These are phyloP conservation scores for Ageneiosus marmoratus DNA, from an alignment of 2,113 vertebrate genomes.

Conservation along the genomic window DNA sequence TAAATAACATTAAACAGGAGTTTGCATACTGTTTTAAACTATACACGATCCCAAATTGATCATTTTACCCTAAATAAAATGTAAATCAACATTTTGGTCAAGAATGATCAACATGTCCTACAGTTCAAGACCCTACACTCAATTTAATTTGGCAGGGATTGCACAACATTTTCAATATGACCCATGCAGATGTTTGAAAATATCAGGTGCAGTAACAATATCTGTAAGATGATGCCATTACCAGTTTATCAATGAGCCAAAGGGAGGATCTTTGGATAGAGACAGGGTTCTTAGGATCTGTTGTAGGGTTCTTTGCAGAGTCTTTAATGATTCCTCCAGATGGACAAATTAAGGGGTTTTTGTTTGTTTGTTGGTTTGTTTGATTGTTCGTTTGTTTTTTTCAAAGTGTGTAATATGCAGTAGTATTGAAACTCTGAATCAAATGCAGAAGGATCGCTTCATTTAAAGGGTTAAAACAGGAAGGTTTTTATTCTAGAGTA, in stretches of 20 bases:
- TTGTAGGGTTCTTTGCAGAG: not conserved
- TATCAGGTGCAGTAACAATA: too few species aligned
- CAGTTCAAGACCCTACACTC: not conserved
- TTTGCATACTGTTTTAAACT: not conserved
- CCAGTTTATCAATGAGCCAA: not conserved
- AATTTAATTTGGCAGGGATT: not conserved
- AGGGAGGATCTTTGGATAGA: not conserved
- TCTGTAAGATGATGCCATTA: not conserved
- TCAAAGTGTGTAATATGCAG: not conserved
- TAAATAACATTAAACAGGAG: not conserved
- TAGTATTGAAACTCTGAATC: not conserved
- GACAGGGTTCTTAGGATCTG: not conserved
- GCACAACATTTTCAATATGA: not conserved
- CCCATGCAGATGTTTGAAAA: not conserved
- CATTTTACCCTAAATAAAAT: not conserved
- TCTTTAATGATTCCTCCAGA: not conserved
- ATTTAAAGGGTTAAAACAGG: not conserved
- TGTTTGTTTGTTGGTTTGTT: too few species aligned
- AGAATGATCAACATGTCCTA: not conserved
- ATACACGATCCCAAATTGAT: not conserved
- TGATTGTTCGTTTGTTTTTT: not conserved
- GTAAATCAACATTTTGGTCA: not conserved
- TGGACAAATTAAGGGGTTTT: not conserved
- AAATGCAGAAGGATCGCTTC: not conserved
- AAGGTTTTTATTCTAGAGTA: not conserved